Evolutionary conservation across 2,888 invertebrate species (phyloP).

Genomic region (Athalia rosae): DNA sequence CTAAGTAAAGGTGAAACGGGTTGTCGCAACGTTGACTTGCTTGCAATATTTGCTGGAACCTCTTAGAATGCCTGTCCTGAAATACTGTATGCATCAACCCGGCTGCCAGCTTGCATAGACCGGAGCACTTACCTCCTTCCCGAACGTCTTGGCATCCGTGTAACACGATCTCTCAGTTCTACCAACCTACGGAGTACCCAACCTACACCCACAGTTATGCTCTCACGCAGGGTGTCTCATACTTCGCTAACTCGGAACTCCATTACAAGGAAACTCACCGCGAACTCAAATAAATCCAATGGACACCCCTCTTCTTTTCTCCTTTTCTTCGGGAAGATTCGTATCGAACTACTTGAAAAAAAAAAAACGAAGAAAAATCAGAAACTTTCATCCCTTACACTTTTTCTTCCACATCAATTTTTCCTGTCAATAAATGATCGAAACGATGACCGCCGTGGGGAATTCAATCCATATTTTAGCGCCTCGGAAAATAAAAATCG

Average conservation of each 20-base stretch:
- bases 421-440: too few relatives aligned
- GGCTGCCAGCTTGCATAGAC: constrained; percentile 28
- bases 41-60: constrained; percentile 37
- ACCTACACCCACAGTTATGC: too few relatives aligned
- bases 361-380: too few relatives aligned
- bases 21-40: constrained; percentile 16
- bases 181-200: background rate
- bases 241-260: constrained; percentile 22
- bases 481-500: too few relatives aligned
- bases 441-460: too few relatives aligned
- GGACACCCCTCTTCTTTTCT: background rate
- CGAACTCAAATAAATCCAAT: too few relatives aligned
- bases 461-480: too few relatives aligned
- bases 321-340: too few relatives aligned
- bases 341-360: too few relatives aligned
- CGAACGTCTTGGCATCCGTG: constrained; percentile 31
- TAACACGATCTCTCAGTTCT: constrained; percentile 24
- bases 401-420: too few relatives aligned
- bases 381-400: too few relatives aligned
- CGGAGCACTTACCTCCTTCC: constrained; percentile 33
- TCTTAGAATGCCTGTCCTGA: constrained; percentile 12
- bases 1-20: background rate
- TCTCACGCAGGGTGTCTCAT: background rate
- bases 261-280: background rate
- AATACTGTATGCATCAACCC: constrained; percentile 31